A percentile compares a stretch with the other conserved stretches of the same genome.
These are phyloP conservation scores for Caenorhabditis sp. DNA, from an alignment of 2,888 invertebrate genomes.

Conservation along the genomic window DNA sequence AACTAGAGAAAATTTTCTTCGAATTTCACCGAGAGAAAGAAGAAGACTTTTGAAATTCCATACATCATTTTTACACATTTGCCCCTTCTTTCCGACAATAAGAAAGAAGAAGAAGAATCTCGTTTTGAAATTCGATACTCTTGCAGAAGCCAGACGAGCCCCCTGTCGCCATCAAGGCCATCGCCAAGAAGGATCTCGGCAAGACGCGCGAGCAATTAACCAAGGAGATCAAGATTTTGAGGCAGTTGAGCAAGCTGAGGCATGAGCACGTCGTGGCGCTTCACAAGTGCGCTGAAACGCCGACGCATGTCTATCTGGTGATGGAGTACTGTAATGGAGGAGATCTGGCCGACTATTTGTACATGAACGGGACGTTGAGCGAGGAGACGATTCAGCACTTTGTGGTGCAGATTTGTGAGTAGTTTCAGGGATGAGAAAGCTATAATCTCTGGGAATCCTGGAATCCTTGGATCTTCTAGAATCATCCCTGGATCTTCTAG, in stretches of 20 bases:
- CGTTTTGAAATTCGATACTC: background rate
- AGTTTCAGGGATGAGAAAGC: too few relatives aligned
- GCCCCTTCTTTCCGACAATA: background rate
- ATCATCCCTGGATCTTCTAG: too few relatives aligned
- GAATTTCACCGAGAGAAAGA: too few relatives aligned
- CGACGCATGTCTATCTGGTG: slow-evolving; percentile 95
- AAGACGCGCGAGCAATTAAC: slow-evolving; percentile 97
- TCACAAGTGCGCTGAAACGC: slow-evolving; percentile 97
- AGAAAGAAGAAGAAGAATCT: too few relatives aligned
- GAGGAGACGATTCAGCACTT: slow-evolving; percentile 97
- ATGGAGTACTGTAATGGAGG: slow-evolving; percentile 99
- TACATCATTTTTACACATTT: slow-evolving; percentile 18
- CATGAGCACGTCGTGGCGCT: slow-evolving; percentile 99
- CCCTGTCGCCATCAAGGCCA: slow-evolving; percentile 98
- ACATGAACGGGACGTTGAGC: slow-evolving; percentile 94
- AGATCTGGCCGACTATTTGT: slow-evolving; percentile 97
- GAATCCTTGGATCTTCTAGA: too few relatives aligned
- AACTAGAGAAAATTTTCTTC: background rate
- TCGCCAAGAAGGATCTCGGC: slow-evolving; percentile 96
- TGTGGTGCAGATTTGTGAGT: slow-evolving; percentile 92
- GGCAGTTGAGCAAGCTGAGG: slow-evolving; percentile 96
- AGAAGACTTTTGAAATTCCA: slow-evolving; percentile 1
- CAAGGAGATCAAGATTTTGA: slow-evolving; percentile 98
- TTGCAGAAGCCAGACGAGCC: slow-evolving; percentile 91
- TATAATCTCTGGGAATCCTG: too few relatives aligned